Evolutionary conservation across 2,797 vertebrate species (phyloP).

Genomic region (Eremophila alpestris): DNA sequence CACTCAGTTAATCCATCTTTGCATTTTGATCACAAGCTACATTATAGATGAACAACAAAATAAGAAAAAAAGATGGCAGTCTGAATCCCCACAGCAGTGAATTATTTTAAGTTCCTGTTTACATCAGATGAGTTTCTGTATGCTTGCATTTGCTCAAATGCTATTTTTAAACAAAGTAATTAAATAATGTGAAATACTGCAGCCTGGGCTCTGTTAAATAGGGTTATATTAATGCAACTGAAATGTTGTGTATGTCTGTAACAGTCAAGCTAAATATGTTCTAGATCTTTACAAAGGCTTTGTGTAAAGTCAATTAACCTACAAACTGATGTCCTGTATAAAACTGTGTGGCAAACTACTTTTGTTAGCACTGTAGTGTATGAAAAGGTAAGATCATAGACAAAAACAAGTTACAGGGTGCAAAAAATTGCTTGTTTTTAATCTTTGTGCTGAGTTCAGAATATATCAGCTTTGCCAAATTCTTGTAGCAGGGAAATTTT

Average conservation of each 20-base stretch:
- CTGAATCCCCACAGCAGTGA: neutral
- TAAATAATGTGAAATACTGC: conserved; percentile 43
- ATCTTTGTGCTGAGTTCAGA: neutral
- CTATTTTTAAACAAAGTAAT: neutral
- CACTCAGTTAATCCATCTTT: neutral
- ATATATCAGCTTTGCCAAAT: neutral
- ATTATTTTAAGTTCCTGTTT: conserved; percentile 23
- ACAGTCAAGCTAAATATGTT: neutral
- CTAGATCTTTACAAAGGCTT: conserved; percentile 9
- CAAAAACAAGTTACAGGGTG: neutral
- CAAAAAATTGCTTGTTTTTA: neutral
- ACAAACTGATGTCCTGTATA: neutral
- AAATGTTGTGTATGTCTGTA: conserved; percentile 7
- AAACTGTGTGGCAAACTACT: neutral
- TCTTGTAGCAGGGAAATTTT: neutral
- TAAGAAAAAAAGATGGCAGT: neutral
- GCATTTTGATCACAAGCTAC: neutral
- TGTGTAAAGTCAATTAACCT: conserved; percentile 7
- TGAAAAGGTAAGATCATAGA: neutral
- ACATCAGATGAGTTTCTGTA: neutral
- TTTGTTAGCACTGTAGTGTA: neutral
- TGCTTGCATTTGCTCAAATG: conserved; percentile 13
- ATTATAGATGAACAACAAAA: neutral
- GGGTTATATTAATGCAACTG: neutral
- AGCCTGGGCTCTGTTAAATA: neutral